phyloP scores from a whole-genome alignment of 1,140 invertebrate species.

The Rhagoletis zephyria region DNA sequence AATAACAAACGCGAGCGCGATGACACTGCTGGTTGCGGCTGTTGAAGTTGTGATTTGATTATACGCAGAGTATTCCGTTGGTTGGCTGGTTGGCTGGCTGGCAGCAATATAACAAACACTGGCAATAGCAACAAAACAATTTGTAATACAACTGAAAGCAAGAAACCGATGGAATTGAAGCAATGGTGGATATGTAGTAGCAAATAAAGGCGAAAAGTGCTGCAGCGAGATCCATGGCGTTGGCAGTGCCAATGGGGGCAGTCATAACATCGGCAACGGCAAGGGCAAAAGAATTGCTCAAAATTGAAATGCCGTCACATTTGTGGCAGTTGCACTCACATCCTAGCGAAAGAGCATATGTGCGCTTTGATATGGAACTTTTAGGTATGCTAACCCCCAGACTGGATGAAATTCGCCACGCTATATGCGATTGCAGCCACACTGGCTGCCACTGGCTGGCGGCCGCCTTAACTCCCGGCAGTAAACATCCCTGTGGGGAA shows the following conservation, averaged over 20 bases:
- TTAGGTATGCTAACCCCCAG: background rate
- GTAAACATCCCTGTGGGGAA: too few relatives aligned
- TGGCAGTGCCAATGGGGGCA: background rate
- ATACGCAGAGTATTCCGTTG: background rate
- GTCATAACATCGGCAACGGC: background rate
- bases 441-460: slow-evolving; percentile 7
- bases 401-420: slow-evolving; percentile 42
- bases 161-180: background rate
- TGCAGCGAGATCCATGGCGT: background rate
- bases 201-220: slow-evolving; percentile 1
- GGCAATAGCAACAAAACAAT: background rate
- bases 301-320: slow-evolving; percentile 48
- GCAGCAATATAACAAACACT: background rate
- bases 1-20: background rate
- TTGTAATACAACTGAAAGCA: background rate
- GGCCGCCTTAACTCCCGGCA: too few relatives aligned
- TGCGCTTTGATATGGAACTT: background rate
- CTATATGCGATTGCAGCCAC: slow-evolving; percentile 2
- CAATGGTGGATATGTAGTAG: background rate
- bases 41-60: slow-evolving; percentile 50
- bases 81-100: too few relatives aligned
- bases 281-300: slow-evolving; percentile 23
- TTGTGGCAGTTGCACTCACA: background rate
- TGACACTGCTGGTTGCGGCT: background rate
- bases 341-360: background rate